Conservation (phyloP, 2,888 invertebrate species). For the Agonum fuliginosum region DNA sequence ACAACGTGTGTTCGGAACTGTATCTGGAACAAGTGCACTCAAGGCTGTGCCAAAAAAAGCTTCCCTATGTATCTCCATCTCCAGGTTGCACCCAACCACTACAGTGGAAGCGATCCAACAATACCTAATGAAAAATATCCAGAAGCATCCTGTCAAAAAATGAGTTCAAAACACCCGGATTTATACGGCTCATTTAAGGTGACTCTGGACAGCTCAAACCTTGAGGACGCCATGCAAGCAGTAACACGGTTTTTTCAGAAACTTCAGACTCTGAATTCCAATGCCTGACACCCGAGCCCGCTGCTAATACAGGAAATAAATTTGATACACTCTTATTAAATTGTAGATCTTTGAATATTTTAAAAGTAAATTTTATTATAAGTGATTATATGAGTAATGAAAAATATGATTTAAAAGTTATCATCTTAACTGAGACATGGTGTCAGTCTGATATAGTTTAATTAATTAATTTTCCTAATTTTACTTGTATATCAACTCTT, state of each 20-base stretch:
- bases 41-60: too few relatives aligned
- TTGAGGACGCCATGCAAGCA: background rate
- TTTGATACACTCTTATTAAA: background rate
- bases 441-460: background rate
- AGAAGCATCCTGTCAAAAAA: too few relatives aligned
- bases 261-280: background rate
- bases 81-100: too few relatives aligned
- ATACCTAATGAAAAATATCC: too few relatives aligned
- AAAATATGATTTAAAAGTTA: background rate
- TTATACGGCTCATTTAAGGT: background rate
- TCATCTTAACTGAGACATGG: background rate
- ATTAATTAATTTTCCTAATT: background rate
- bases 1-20: too few relatives aligned
- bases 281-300: background rate
- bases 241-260: background rate
- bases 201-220: background rate
- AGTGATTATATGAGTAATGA: background rate
- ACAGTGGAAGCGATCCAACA: too few relatives aligned
- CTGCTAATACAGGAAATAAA: background rate
- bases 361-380: background rate
- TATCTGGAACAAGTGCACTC: too few relatives aligned
- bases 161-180: background rate
- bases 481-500: background rate
- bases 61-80: too few relatives aligned
- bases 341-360: background rate